Evolutionary conservation across 2,888 invertebrate species (phyloP), one percentile per base, ranked within the genome.

Genomic region (Lordiphosa fenestrarum): DNA sequence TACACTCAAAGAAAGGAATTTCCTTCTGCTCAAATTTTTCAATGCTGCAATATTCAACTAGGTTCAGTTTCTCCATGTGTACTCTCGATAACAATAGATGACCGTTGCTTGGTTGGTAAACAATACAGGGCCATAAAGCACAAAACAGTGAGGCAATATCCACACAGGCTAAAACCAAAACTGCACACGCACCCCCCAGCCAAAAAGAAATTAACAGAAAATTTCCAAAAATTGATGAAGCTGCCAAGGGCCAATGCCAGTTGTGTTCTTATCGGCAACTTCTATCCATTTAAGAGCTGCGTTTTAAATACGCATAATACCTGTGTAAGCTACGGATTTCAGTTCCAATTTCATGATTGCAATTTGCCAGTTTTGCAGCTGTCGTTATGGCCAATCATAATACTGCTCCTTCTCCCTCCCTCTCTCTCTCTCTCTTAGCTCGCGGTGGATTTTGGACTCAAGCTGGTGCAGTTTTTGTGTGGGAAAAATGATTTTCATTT

Each of bases 51-150:
- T 0, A 19, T 19, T 19, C 19, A 19, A 19, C 15, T 23, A 5
- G 5, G 4, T 23, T 5, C 23, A 23, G 4, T 25, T 25, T 25
- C 6, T 25, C 25, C 6, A 6, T 6, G 58, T 9, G 44, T 61
- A 46, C 59, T 74, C 53, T 12, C 55, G 36, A 37, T 42, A 49
- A 56, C 75, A 78, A 82, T 76, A 66, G 83, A 69, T 69, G 55
- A 58, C 15, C 36, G 37, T 48, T 36, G 38, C 60, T 48, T 60
- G 60, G 62, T 49, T 57, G 54, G 53, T 44, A 52, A 80, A 77
- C 84, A 83, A 80, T 73, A 36, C 60, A 60, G 41, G 60, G 65
- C 80, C 57, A 66, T 69, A 74, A 63, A 72, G 57, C 66, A 41
- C 46, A 41, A 52, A 63, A 57, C 19, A 50, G 65, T 53, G 53